Percentiles rank a stretch among this genome's conserved stretches.
phyloP scores from a whole-genome alignment of 2,113 vertebrate genomes.

The Paedocypris sp. region DNA sequence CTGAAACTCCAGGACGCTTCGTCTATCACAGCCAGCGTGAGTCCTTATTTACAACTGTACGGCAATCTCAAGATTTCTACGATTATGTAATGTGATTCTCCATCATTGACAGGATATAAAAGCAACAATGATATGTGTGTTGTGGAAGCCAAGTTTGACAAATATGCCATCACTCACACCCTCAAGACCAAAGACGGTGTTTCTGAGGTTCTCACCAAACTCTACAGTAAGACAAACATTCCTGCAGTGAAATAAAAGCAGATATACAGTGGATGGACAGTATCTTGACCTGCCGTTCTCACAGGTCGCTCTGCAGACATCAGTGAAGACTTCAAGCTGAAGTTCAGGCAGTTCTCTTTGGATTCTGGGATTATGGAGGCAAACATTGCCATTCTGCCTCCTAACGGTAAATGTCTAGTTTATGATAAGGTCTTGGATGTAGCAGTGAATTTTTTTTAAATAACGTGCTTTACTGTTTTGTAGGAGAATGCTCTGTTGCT shows the following conservation, averaged over 20 bases:
- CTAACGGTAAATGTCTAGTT: constrained; percentile 52
- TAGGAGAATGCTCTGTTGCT: constrained; percentile 13
- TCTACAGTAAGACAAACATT: constrained; percentile 81
- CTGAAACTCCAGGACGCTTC: constrained; percentile 61
- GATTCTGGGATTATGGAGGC: constrained; percentile 54
- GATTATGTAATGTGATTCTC: too few species aligned
- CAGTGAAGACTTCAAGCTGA: constrained; percentile 42
- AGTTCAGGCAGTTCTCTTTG: constrained; percentile 56
- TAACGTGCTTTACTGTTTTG: too few species aligned
- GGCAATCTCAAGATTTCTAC: neutral
- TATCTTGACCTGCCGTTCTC: too few species aligned
- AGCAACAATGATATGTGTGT: constrained; percentile 61
- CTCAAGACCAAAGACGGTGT: constrained; percentile 46
- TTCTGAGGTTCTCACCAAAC: constrained; percentile 60
- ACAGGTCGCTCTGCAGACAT: constrained; percentile 60
- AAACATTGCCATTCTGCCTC: constrained; percentile 57
- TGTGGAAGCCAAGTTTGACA: constrained; percentile 55
- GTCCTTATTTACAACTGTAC: constrained; percentile 31
- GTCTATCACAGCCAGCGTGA: constrained; percentile 59
- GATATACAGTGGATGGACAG: too few species aligned
- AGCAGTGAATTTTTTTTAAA: neutral
- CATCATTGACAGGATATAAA: constrained; percentile 53
- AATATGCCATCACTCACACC: constrained; percentile 62
- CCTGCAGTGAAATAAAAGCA: too few species aligned
- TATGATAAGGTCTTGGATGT: constrained; percentile 9